Evolutionary conservation across 2,113 vertebrate species (phyloP).

Genomic region (Narcine bancroftii): DNA sequence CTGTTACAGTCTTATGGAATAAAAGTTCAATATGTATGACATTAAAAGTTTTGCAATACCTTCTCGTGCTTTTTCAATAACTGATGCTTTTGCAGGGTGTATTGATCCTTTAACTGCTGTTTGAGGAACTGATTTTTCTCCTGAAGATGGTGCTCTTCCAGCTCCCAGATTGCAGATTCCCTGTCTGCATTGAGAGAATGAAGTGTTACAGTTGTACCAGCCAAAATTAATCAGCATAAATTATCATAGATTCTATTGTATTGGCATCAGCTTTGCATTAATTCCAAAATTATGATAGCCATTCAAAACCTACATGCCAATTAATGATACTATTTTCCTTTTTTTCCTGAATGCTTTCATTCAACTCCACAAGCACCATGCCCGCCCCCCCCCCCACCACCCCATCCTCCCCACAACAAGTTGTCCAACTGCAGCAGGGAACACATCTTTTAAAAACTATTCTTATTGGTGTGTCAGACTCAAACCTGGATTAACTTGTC

Average conservation of each 20-base stretch:
- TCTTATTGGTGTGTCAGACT: neutral
- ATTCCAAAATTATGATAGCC: neutral
- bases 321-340: neutral
- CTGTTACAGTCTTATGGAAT: neutral
- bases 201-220: neutral
- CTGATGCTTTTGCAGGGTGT: conserved; percentile 91
- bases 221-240: neutral
- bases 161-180: conserved; percentile 77
- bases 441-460: neutral
- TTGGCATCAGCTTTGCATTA: neutral
- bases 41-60: conserved; percentile 51
- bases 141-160: conserved; percentile 82
- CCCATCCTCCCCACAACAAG: too few relatives aligned
- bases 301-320: neutral
- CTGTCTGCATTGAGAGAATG: conserved; percentile 55
- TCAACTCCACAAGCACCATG: neutral
- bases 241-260: neutral
- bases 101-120: conserved; percentile 95
- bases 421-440: neutral
- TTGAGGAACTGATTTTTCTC: conserved; percentile 84
- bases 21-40: neutral
- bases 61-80: conserved; percentile 89
- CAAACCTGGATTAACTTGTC: neutral
- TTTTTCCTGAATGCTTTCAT: neutral
- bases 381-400: too few relatives aligned